These are phyloP conservation scores for Sturnira hondurensis DNA, from an alignment of 2,113 vertebrate species.

Conservation along the genomic window DNA sequence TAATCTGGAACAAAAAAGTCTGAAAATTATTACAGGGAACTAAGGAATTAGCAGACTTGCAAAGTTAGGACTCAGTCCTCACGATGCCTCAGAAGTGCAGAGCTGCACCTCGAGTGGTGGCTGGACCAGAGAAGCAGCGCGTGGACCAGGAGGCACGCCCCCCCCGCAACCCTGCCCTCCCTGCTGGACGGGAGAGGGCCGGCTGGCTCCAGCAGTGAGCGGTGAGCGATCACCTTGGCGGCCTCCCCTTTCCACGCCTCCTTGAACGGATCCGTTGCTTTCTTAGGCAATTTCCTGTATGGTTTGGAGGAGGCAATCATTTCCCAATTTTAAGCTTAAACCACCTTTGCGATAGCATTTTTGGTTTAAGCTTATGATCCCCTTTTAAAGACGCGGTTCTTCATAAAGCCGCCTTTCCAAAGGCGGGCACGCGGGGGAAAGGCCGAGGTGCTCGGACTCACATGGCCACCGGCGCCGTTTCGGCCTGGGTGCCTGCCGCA, in stretches of 20 bases:
- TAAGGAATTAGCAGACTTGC: not conserved
- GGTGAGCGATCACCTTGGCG: too few species aligned
- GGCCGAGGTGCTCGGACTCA: not conserved
- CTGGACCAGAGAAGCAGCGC: not conserved
- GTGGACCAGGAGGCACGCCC: not conserved
- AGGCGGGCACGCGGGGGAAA: too few species aligned
- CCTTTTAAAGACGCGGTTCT: not conserved
- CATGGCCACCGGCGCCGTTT: not conserved
- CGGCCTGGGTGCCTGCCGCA: too few species aligned
- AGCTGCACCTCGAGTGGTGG: not conserved
- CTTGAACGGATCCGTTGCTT: not conserved
- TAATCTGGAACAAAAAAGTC: not conserved
- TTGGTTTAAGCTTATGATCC: not conserved
- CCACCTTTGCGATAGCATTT: not conserved
- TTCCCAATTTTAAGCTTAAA: not conserved
- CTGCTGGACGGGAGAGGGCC: not conserved
- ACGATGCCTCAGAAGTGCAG: not conserved
- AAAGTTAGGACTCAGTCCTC: not conserved
- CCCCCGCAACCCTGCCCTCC: not conserved
- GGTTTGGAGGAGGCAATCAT: not conserved
- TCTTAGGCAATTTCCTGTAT: conserved; percentile 1
- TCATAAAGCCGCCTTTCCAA: not conserved
- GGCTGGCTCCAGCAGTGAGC: too few species aligned
- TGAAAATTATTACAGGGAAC: not conserved
- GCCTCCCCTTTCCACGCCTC: not conserved